Base-by-base conservation (phyloP, 2,113 vertebrate species). In the Planiliza haematocheilus region DNA sequence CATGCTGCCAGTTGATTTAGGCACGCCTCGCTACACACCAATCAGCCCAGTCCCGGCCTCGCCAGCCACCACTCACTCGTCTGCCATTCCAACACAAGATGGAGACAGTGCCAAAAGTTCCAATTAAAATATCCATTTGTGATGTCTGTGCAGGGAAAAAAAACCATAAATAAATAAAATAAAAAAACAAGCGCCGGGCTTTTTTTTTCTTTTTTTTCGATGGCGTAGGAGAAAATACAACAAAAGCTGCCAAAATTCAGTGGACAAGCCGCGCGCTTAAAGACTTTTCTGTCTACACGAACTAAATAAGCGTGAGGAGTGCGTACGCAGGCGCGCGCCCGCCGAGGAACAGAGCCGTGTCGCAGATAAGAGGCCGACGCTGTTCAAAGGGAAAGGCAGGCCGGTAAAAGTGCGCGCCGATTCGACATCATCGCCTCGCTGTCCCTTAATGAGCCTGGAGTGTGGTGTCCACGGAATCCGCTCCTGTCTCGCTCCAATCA, bases 361-460 rank as follows among this genome's bases (percentile, higher is more conserved):
- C 73, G 88, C 86, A 88, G 90, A 94, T 94, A 91, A 92, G 88
- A 91, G 91, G 86, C 74, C 88, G 86, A 83, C 55, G 84, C 77
- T 87, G 86, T 92, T 93, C 91, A 92, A 92, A 92, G 89, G 49
- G 52, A 82, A 83, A 90, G 71, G 82, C 84, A 86, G 87, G 89
- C 87, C 88, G 82, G 85, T 88, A 90, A 93, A n/a, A 93, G 85
- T 86, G 87, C 55, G 70, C 63, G 84, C 87, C 79, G 72, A 88
- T 89, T 80, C 89, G 82, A 92, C 91, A 91, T 90, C 88, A 83
- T 91, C 83, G 86, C 86, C 86, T 91, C 77, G 81, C 89, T 84
- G 88, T 93, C 92, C 88, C 90, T 90, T 94, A 94, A 94, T 94
- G 93, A 94, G 93, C 87, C 88, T 86, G 89, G 86, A 89, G 86